Evolutionary conservation across 2,113 vertebrate genomes (phyloP), one percentile per base, ranked within the genome.

Genomic region (Piaya cayana): DNA sequence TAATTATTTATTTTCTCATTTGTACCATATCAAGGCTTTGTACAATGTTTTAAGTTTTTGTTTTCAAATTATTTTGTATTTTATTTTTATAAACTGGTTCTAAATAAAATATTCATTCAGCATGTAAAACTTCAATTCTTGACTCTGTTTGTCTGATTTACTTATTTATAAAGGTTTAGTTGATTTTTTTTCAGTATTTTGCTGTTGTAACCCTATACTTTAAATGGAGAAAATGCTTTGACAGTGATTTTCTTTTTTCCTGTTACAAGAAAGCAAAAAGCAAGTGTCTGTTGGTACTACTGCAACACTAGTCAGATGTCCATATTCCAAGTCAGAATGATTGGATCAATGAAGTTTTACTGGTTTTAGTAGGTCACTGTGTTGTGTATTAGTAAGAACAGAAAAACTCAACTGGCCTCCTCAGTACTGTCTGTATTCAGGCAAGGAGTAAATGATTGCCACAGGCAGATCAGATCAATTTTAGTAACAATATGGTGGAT

Each of bases 11-110:
- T 98, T 99, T 99, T 98, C 98, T 98, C 97, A 98, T 99, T 99
- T 99, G 98, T 99, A 99, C 97, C 99, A 99, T 99, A 99, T 98
- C 98, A 98, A 99, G 98, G 98, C 99, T 98, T 99, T 99, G 99
- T 99, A 99, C 98, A 99, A 98, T 99, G 99, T 98, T 99, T 98
- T 98, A 97, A 97, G 98, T 98, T 99, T 49, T 94, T 98, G 98
- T 98, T 99, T 99, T 98, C 95, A 99, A 99, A 99, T 99, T 99
- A 98, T 99, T 99, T 99, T 99, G 98, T 99, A 99, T 99, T 99
- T 99, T 99, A 99, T 99, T 99, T 99, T 99, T 99, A 99, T 99
- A 99, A 99, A 98, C 98, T 98, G 98, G 98, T 99, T 98, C 98
- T 98, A 98, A 99, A 99, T 99, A 99, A 99, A 99, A 99, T 98